Evolutionary conservation across 1,140 invertebrate genomes (phyloP), one percentile per base, ranked within the genome.

Genomic region (Dreissena polymorpha): DNA sequence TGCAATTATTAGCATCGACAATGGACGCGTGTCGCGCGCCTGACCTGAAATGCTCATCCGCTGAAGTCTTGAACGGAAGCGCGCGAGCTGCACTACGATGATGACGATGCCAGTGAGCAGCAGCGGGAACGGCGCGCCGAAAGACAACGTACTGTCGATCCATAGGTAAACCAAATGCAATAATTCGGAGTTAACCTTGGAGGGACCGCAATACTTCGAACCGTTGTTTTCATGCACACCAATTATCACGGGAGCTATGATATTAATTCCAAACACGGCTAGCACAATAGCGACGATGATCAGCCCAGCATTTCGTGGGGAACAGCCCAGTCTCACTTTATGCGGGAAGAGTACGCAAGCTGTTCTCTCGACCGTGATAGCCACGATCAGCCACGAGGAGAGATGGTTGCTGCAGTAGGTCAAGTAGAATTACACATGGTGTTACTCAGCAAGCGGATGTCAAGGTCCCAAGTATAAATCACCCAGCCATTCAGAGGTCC

Each of bases 371-470:
- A 83, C 14, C 13, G 89, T 88, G 53, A 90, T 86, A 0, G 85
- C 73, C 14, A 87, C 89, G 6, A 89, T 72, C 1, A 87, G 70
- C 88, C 89, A 90, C 1, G 88, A 74, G 7, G 88, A 89, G 16
- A 64, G 69, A 51, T 88, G 78, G 10, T 79, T 12, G 0, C 77
- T 55, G 16, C 77, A 65, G 65, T 89, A 89, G 0, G 85, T 75
- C 8, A 86, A 23, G 73, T 73, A 89, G 0, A 74, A 55, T 86
- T 86, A 80, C 89, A 90, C 6, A 85, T 29, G 2, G 67, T 53
- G 7, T 64, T 27, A 23, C 76, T 71, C 5, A 74, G 27, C 10
- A 64, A 14, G 10, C 88, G 72, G 6, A 90, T 63, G 25, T 89
- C 88, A 10, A 83, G 6, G 0, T 85, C 74, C n/a, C 84, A 86